These are phyloP conservation scores for Brachymystax lenok DNA, from an alignment of 2,797 vertebrate genomes.

Conservation along the genomic window DNA sequence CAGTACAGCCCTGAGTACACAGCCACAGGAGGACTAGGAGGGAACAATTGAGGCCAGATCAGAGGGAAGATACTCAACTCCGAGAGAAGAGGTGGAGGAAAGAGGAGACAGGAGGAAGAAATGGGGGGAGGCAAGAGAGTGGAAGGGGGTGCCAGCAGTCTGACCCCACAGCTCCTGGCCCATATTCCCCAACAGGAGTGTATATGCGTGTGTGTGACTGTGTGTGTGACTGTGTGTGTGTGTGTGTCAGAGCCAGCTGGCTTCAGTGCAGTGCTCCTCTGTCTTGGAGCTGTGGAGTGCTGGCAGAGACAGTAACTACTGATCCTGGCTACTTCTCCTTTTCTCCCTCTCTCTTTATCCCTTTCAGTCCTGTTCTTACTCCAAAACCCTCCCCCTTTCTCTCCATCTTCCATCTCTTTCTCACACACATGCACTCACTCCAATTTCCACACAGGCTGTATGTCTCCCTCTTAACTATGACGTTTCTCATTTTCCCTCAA, in stretches of 20 bases:
- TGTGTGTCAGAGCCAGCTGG: conserved; percentile 60
- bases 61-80: not conserved
- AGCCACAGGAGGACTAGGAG: not conserved
- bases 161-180: conserved; percentile 40
- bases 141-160: conserved; percentile 4
- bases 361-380: conserved; percentile 35
- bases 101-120: not conserved
- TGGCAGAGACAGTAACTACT: conserved; percentile 71
- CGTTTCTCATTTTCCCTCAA: conserved; percentile 2
- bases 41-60: not conserved
- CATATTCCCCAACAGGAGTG: conserved; percentile 22
- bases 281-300: conserved; percentile 65
- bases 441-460: conserved; percentile 33
- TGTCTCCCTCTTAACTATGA: conserved; percentile 23
- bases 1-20: not conserved
- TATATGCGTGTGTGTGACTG: conserved; percentile 20
- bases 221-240: conserved; percentile 32
- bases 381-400: conserved; percentile 31
- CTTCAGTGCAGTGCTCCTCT: conserved; percentile 46
- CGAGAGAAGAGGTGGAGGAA: conserved; percentile 37
- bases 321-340: conserved; percentile 48
- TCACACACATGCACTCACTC: conserved; percentile 27
- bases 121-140: not conserved
- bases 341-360: conserved; percentile 44
- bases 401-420: conserved; percentile 33